These are phyloP conservation scores for Drosophila conformis DNA, from an alignment of 2,888 invertebrate genomes.

Conservation along the genomic window DNA sequence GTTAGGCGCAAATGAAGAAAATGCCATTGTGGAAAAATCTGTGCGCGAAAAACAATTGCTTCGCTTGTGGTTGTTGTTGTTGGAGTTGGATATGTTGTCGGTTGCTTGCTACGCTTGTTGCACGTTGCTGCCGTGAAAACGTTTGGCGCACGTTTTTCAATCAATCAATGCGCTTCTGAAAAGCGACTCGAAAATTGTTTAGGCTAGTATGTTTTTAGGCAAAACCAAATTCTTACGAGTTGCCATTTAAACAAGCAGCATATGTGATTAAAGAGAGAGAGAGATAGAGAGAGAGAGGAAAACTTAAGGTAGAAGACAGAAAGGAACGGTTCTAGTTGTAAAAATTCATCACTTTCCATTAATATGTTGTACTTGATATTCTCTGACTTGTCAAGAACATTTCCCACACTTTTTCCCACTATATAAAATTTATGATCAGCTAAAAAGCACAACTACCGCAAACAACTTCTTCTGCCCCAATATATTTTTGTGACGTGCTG, in stretches of 20 bases:
- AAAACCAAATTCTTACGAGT: slow-evolving; percentile 57
- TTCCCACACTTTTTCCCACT: slow-evolving; percentile 12
- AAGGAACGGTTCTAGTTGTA: background rate
- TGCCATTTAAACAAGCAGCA: slow-evolving; percentile 55
- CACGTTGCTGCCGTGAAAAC: slow-evolving; percentile 72
- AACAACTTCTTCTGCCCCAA: slow-evolving; percentile 9
- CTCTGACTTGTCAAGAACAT: slow-evolving; percentile 11
- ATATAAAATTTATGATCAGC: slow-evolving; percentile 45
- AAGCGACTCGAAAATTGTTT: slow-evolving; percentile 66
- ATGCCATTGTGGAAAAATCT: slow-evolving; percentile 75
- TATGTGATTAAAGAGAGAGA: slow-evolving; percentile 20
- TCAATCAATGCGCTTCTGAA: slow-evolving; percentile 73
- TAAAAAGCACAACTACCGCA: slow-evolving; percentile 40
- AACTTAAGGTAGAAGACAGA: background rate
- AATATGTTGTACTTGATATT: background rate
- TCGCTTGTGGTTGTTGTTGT: slow-evolving; percentile 30
- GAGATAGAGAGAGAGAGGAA: background rate
- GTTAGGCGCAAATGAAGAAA: slow-evolving; percentile 82
- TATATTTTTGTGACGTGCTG: slow-evolving; percentile 18
- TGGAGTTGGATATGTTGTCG: slow-evolving; percentile 9
- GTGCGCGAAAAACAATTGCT: slow-evolving; percentile 73
- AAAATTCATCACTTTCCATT: background rate
- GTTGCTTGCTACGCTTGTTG: slow-evolving; percentile 56
- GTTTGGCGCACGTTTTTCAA: slow-evolving; percentile 81
- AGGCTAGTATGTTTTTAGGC: slow-evolving; percentile 48